Percentiles rank a stretch among this genome's conserved stretches.
Evolutionary conservation across 2,113 vertebrate species (phyloP).

Genomic region (Gavia stellata): DNA sequence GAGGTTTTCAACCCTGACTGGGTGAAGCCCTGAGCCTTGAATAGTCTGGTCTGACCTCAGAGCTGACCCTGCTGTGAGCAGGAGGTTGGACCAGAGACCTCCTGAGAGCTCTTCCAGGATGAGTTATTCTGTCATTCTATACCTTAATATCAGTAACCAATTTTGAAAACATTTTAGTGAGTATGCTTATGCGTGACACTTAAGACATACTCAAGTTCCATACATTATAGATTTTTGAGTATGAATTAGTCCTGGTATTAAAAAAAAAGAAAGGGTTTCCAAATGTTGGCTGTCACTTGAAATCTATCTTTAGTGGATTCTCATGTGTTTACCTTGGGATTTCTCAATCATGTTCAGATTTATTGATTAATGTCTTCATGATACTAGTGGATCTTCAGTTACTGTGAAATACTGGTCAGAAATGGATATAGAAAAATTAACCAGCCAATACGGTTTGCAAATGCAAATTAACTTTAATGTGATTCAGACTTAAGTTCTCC

Average conservation of each 20-base stretch:
- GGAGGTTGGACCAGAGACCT: background rate
- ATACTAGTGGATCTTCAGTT: background rate
- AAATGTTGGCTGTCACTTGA: background rate
- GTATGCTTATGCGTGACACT: background rate
- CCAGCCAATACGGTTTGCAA: background rate
- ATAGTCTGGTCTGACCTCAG: background rate
- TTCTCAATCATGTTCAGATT: background rate
- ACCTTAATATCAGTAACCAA: background rate
- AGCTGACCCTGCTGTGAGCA: background rate
- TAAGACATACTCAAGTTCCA: background rate
- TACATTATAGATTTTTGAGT: background rate
- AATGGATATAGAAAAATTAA: background rate
- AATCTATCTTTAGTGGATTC: background rate
- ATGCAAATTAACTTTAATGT: background rate
- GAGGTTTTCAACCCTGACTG: background rate
- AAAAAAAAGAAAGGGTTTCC: fast-evolving
- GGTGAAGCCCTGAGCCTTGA: background rate
- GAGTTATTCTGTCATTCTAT: background rate
- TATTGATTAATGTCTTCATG: background rate
- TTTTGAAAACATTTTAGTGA: background rate
- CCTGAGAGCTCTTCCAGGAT: background rate
- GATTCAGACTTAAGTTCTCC: background rate
- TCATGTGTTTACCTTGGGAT: no score
- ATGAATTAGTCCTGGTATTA: background rate
- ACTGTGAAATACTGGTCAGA: background rate